Base-by-base conservation (phyloP, 2,113 vertebrate genomes). In the Paramisgurnus dabryanus region DNA sequence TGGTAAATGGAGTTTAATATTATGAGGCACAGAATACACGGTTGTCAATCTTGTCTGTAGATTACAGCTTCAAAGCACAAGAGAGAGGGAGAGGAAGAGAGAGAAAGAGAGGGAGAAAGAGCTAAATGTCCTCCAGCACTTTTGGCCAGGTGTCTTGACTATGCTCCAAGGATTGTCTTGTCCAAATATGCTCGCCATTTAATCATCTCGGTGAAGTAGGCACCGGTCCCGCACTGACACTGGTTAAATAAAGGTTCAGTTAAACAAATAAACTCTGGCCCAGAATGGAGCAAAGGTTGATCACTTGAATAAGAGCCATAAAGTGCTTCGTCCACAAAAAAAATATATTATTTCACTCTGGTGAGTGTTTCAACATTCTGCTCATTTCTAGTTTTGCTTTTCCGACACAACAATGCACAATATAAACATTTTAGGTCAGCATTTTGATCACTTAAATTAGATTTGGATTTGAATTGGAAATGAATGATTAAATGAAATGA, bases 181-280 rank as follows among this genome's bases (percentile, higher is more conserved):
- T 80, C 78, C 66, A 83, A 80, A 50, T 71, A 40, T 71, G 78
- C 50, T 18, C 34, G 47, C 55, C 61, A 66, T 84, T 84, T 84
- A 84, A 84, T 84, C 82, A 80, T 76, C 40, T 70, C 12, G 15
- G 73, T 76, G 68, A 70, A 73, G 76, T 60, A 67, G 81, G 67
- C 68, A 63, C 57, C 50, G 58, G 64, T 80, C 78, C 74, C 67
- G 9, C 67, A 34, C 73, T 47, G 66, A 76, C 78, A 49, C 78
- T 71, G 82, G 65, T 84, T 80, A 80, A 84, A 84, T 84, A 84
- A 80, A 76, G 82, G 65, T 67, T 77, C 72, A 80, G 76, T 84
- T 61, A 80, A 84, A 84, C 79, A 60, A 80, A 66, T 83, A 70
- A 79, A 80, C 71, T 79, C 57, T 69, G 64, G 80, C 71, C 73